phyloP scores from a whole-genome alignment of 2,888 invertebrate species.

The Philopedon plagiatum region DNA sequence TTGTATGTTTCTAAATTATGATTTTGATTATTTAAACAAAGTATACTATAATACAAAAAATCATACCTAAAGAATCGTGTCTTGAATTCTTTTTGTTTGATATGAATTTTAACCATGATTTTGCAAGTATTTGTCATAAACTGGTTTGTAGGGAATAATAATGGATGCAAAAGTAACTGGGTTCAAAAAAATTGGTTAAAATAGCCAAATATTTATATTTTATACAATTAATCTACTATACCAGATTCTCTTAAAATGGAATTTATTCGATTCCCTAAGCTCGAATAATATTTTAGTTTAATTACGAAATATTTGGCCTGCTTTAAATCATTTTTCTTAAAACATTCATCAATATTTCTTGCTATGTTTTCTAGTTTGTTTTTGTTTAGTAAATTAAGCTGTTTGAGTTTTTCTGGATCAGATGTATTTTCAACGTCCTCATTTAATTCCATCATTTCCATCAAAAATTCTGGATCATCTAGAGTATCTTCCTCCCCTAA shows the following conservation, averaged over 20 bases:
- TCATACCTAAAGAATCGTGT: no score
- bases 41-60: no score
- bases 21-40: no score
- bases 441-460: constrained; percentile 89
- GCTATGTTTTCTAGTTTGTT: constrained; percentile 71
- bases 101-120: no score
- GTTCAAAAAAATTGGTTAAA: no score
- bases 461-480: constrained; percentile 64
- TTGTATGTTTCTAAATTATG: no score
- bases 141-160: no score
- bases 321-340: constrained; percentile 75
- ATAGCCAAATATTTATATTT: constrained; percentile 1
- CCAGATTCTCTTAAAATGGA: constrained; percentile 73
- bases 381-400: constrained; percentile 74
- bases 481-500: constrained; percentile 70
- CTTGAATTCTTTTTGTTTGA: no score
- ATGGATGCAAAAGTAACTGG: no score
- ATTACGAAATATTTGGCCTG: constrained; percentile 78
- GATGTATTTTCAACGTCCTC: constrained; percentile 82
- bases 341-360: constrained; percentile 75
- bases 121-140: no score
- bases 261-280: constrained; percentile 85
- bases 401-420: constrained; percentile 72
- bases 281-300: constrained; percentile 88
- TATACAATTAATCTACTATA: constrained; percentile 68